Evolutionary conservation across 2,888 invertebrate genomes (phyloP).

Genomic region (Rhingia rostrata): DNA sequence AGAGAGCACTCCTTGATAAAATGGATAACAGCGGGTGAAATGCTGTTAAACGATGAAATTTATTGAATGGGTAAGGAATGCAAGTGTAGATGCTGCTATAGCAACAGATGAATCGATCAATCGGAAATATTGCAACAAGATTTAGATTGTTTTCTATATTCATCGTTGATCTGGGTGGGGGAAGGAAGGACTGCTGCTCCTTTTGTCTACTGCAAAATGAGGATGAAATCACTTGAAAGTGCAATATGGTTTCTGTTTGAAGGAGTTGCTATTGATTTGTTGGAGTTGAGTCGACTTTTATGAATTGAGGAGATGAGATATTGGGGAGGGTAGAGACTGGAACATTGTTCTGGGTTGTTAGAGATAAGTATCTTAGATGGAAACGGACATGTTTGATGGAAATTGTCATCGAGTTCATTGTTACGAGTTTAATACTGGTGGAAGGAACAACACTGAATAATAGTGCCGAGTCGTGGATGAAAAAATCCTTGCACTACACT

Average conservation of each 20-base stretch:
- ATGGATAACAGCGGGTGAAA: not conserved
- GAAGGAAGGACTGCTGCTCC: too few species aligned
- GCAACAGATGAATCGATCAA: constrained; percentile 19
- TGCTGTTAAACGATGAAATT: constrained; percentile 13
- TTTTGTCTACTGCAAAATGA: too few species aligned
- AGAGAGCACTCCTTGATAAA: not conserved
- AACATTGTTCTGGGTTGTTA: too few species aligned
- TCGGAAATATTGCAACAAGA: constrained; percentile 7
- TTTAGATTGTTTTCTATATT: constrained; percentile 3
- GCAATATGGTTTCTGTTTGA: constrained; percentile 2
- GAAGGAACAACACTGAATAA: too few species aligned
- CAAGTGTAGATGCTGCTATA: not conserved
- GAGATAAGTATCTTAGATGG: too few species aligned
- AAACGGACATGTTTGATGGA: too few species aligned
- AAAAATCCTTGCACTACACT: too few species aligned
- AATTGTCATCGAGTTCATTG: too few species aligned
- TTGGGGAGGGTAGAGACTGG: too few species aligned
- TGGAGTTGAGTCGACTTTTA: not conserved
- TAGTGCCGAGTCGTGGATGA: too few species aligned
- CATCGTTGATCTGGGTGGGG: not conserved
- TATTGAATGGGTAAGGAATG: constrained; percentile 27
- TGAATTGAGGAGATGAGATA: too few species aligned
- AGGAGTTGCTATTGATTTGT: constrained; percentile 1
- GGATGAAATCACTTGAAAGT: constrained; percentile 2
- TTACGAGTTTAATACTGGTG: too few species aligned